Conservation (phyloP, 2,888 invertebrate genomes). For the Parochlus steinenii region DNA sequence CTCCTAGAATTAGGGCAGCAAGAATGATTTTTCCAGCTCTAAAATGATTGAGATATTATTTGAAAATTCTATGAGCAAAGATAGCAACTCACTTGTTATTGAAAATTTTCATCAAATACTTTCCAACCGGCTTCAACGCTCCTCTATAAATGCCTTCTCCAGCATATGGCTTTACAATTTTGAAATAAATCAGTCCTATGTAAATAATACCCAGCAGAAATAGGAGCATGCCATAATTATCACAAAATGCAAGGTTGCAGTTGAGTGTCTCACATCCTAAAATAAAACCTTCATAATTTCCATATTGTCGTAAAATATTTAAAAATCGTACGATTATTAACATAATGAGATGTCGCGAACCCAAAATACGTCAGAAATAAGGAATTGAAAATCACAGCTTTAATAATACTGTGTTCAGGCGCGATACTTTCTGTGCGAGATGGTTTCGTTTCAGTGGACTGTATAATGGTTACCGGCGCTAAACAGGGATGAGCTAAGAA, state of each 20-base stretch:
- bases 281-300: too few relatives aligned
- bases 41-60: slow-evolving; percentile 14
- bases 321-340: slow-evolving; percentile 1
- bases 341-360: not conserved
- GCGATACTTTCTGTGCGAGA: too few relatives aligned
- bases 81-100: too few relatives aligned
- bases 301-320: too few relatives aligned
- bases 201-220: slow-evolving; percentile 43
- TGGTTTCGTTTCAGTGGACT: too few relatives aligned
- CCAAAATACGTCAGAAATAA: not conserved
- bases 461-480: too few relatives aligned
- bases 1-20: slow-evolving; percentile 31
- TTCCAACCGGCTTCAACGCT: slow-evolving; percentile 27
- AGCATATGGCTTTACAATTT: slow-evolving; percentile 40
- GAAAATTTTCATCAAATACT: slow-evolving; percentile 14
- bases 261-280: not conserved
- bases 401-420: not conserved
- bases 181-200: slow-evolving; percentile 43
- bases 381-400: not conserved
- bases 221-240: slow-evolving; percentile 56
- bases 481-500: too few relatives aligned
- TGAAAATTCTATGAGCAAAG: slow-evolving; percentile 26
- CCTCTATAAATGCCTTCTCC: slow-evolving; percentile 28
- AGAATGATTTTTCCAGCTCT: slow-evolving; percentile 34
- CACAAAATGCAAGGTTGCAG: slow-evolving; percentile 29